Conservation (phyloP, 2,797 vertebrate genomes). For the Merluccius polli region DNA sequence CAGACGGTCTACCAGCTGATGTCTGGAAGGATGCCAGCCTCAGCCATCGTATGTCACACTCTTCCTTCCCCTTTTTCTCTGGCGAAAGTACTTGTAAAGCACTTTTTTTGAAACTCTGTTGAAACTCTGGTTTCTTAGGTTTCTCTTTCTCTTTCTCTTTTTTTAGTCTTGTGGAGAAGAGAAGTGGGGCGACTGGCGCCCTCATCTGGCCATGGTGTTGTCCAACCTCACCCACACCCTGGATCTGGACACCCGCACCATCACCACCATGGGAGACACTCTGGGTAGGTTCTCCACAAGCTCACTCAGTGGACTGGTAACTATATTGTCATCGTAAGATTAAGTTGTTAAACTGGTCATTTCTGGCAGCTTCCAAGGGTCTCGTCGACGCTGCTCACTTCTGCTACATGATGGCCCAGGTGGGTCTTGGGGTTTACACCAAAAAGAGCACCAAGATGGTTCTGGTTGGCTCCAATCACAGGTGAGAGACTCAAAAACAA, state of each 20-base stretch:
- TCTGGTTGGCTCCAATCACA: constrained; percentile 92
- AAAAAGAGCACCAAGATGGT: constrained; percentile 95
- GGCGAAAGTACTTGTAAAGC: background rate
- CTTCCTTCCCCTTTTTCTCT: background rate
- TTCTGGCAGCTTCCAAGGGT: constrained; percentile 83
- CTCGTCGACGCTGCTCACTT: constrained; percentile 93
- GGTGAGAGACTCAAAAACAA: constrained; percentile 65
- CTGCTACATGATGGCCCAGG: constrained; percentile 97
- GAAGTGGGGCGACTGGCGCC: constrained; percentile 98
- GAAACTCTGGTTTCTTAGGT: background rate
- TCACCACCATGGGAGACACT: constrained; percentile 96
- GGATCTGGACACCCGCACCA: constrained; percentile 88
- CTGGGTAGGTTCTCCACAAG: constrained; percentile 74
- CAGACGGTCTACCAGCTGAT: constrained; percentile 98
- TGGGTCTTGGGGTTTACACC: constrained; percentile 88
- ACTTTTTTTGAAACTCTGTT: background rate
- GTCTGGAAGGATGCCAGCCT: constrained; percentile 97
- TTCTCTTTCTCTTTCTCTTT: background rate
- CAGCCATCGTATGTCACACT: constrained; percentile 81
- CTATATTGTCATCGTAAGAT: background rate
- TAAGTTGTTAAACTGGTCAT: constrained; percentile 7
- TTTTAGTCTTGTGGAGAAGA: constrained; percentile 93
- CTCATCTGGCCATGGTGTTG: constrained; percentile 95
- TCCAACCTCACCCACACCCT: constrained; percentile 89
- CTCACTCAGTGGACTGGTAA: background rate